Evolutionary conservation across 1,140 invertebrate species (phyloP).

Genomic region (Heterodera schachtii): DNA sequence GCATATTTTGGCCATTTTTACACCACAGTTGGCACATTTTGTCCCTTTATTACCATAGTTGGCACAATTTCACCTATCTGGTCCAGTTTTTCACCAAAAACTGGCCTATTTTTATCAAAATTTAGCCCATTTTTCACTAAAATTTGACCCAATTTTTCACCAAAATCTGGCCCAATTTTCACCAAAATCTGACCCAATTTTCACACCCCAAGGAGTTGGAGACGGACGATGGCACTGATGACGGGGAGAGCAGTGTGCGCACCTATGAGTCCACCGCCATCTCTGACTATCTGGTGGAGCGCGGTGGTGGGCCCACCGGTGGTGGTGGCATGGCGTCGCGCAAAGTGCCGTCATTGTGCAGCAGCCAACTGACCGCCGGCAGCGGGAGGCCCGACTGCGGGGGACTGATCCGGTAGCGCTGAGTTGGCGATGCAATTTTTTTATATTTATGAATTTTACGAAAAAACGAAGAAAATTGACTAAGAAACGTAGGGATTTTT

Average conservation of each 20-base stretch:
- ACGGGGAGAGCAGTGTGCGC: conserved; percentile 7
- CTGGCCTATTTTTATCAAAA: too few relatives aligned
- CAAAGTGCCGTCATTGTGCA: not conserved
- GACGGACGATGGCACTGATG: conserved; percentile 58
- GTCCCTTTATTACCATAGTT: too few relatives aligned
- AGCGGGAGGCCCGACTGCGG: conserved; percentile 31
- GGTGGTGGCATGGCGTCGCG: not conserved
- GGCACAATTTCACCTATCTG: too few relatives aligned
- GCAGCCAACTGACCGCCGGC: conserved; percentile 2
- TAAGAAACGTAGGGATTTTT: too few relatives aligned
- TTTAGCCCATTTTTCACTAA: too few relatives aligned
- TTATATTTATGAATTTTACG: too few relatives aligned
- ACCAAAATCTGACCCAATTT: not conserved
- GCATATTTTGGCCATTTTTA: too few relatives aligned
- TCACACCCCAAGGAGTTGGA: conserved; percentile 70
- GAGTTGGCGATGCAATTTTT: too few relatives aligned
- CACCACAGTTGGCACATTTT: too few relatives aligned
- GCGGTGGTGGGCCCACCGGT: not conserved
- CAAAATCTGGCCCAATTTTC: not conserved
- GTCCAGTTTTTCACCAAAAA: too few relatives aligned
- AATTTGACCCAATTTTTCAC: conserved; percentile 20
- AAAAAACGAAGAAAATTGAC: too few relatives aligned
- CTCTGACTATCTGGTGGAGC: not conserved
- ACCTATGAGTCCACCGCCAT: conserved; percentile 14
- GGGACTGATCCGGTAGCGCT: conserved; percentile 53